phyloP scores from a whole-genome alignment of 2,888 invertebrate genomes.

The Hylaea fasciaria region DNA sequence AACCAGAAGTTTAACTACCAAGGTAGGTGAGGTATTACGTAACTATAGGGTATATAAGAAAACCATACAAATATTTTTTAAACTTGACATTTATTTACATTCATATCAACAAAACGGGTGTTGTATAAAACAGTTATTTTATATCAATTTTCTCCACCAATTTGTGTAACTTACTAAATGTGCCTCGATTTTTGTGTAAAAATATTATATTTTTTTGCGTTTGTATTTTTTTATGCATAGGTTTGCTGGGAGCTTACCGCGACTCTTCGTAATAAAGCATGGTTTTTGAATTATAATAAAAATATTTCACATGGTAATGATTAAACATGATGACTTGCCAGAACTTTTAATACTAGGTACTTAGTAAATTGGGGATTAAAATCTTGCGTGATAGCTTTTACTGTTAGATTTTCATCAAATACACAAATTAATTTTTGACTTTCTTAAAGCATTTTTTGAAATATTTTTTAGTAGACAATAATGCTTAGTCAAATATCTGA shows the following conservation, averaged over 20 bases:
- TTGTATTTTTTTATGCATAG: constrained; percentile 59
- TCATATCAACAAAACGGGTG: constrained; percentile 85
- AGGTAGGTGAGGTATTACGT: too few species aligned
- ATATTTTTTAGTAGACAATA: too few species aligned
- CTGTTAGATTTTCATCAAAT: not conserved
- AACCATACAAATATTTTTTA: constrained; percentile 59
- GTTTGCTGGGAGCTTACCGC: constrained; percentile 63
- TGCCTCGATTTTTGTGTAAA: constrained; percentile 77
- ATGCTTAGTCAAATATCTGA: too few species aligned
- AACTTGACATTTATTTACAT: constrained; percentile 86
- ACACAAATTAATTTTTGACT: not conserved
- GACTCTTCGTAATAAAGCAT: constrained; percentile 47
- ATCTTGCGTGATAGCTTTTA: too few species aligned
- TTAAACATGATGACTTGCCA: constrained; percentile 5
- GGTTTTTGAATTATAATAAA: constrained; percentile 33
- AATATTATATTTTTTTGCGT: constrained; percentile 64
- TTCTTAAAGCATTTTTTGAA: too few species aligned
- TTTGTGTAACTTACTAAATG: constrained; percentile 74
- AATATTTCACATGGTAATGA: constrained; percentile 11
- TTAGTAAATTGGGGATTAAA: too few species aligned
- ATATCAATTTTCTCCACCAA: constrained; percentile 65
- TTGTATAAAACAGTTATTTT: constrained; percentile 85
- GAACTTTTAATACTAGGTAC: not conserved
- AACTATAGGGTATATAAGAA: constrained; percentile 17
- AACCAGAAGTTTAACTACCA: too few species aligned